phyloP scores from a whole-genome alignment of 2,113 vertebrate genomes.

The Dasyornis broadbenti region DNA sequence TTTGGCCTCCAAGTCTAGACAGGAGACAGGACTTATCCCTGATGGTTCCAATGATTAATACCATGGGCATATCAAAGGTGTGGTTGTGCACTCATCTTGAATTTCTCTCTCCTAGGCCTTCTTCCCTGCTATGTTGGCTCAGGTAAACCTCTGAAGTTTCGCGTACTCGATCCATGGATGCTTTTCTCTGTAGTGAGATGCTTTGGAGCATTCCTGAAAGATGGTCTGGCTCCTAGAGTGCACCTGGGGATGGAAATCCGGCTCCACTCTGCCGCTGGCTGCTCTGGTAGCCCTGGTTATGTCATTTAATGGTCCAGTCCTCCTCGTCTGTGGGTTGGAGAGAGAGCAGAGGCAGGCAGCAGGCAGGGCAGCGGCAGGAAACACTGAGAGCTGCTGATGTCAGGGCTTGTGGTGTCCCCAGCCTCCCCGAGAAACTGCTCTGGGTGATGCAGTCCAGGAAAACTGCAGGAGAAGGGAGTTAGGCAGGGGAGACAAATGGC shows the following conservation, averaged over 20 bases:
- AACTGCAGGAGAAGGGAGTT: background rate
- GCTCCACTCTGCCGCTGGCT: background rate
- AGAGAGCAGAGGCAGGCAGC: background rate
- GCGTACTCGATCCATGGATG: background rate
- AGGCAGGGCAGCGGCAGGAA: background rate
- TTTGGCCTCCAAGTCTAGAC: conserved; percentile 43
- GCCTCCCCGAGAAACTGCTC: background rate
- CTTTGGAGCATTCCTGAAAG: background rate
- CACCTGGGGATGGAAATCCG: background rate
- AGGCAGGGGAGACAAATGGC: background rate
- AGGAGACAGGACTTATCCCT: conserved; percentile 18
- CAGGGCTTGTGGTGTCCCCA: background rate
- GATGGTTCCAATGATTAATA: background rate
- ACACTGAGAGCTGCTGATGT: accelerated
- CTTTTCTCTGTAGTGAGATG: background rate
- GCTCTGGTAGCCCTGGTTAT: background rate
- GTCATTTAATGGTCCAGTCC: background rate
- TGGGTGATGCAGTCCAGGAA: background rate
- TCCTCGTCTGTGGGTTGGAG: background rate
- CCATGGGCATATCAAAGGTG: background rate
- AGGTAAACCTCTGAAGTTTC: conserved; percentile 10
- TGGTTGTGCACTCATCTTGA: background rate
- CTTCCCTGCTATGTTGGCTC: background rate
- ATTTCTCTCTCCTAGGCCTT: background rate
- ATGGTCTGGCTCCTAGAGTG: background rate